Base-by-base conservation (phyloP, 2,888 invertebrate genomes). In the Phymatocera aterrima region DNA sequence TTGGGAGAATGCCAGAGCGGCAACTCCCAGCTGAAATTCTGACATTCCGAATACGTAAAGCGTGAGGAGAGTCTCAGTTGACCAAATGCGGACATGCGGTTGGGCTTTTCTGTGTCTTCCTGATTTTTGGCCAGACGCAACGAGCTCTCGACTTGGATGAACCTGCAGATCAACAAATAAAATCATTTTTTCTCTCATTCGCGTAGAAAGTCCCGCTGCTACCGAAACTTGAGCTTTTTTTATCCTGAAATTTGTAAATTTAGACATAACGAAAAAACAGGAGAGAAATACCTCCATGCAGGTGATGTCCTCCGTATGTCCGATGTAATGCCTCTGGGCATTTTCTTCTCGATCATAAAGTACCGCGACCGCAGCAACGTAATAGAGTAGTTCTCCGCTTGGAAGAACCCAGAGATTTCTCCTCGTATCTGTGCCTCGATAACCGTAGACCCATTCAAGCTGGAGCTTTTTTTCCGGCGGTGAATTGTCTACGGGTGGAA, bases 371-470 rank as follows among this genome's bases (percentile, higher is more conserved):
- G 97, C 96, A 0, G 97, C 97, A n/a, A 98, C 97, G 88, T 95
- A 97, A 91, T 98, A 98, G 54, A 98, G 92, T 8, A 98, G 92
- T 90, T 99, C 99, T 0, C 98, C 98, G 0, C 98, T 97, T 0
- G 98, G 97, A 77, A 99, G 91, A 34, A 97, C 96, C 96, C 97
- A 97, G 43, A 99, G 92, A 91, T 99, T 99, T 84, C 95, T 94
- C 12, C 96, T 93, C 4, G 97, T 95, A 91, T 98, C 98, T 10
- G 95, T 94, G 0, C 99, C 98, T 79, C 98, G 94, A 91, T 98
- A 99, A 0, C 98, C 98, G 88, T 97, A 98, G 95, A 98, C 98
- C 98, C 98, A 98, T 87, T 98, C 97, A 0, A 98, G 92, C 81
- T 95, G 94, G 82, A 98, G 92, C 87, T 97, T 96, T 91, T 97